These are phyloP conservation scores for Bombus soroeensis DNA, from an alignment of 1,140 invertebrate genomes.

Conservation along the genomic window DNA sequence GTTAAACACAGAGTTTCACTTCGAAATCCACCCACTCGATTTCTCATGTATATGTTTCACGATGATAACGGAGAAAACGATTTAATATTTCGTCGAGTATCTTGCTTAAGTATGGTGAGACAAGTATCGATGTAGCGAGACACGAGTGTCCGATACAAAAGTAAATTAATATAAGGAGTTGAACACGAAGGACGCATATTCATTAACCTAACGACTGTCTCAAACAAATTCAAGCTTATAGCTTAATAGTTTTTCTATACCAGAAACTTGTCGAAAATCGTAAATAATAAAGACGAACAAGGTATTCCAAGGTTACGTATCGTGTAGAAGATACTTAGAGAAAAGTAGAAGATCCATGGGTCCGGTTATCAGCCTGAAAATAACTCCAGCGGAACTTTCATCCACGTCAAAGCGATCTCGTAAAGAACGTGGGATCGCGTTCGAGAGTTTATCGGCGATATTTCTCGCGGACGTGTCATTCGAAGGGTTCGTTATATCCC, in stretches of 20 bases:
- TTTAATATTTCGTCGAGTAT: too few species aligned
- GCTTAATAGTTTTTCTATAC: too few species aligned
- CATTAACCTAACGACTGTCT: too few species aligned
- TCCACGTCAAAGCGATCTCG: not conserved
- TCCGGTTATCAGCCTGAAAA: not conserved
- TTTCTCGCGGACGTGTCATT: slow-evolving; percentile 35
- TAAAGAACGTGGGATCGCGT: slow-evolving; percentile 28
- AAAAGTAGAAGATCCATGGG: not conserved
- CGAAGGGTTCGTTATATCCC: slow-evolving; percentile 16
- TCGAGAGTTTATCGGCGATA: slow-evolving; percentile 48
- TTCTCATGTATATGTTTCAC: not conserved
- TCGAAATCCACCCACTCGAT: not conserved
- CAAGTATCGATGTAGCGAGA: too few species aligned
- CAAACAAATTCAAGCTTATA: too few species aligned
- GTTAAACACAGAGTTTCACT: not conserved
- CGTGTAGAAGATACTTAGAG: not conserved
- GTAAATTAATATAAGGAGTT: too few species aligned
- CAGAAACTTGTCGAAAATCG: too few species aligned
- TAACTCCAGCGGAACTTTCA: not conserved
- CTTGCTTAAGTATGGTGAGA: too few species aligned
- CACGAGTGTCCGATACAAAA: too few species aligned
- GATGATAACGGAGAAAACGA: not conserved
- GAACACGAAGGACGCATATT: too few species aligned
- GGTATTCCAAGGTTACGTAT: too few species aligned
- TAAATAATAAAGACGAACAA: too few species aligned